Evolutionary conservation across 2,113 vertebrate genomes (phyloP).

Genomic region (Odobenus rosmarus): DNA sequence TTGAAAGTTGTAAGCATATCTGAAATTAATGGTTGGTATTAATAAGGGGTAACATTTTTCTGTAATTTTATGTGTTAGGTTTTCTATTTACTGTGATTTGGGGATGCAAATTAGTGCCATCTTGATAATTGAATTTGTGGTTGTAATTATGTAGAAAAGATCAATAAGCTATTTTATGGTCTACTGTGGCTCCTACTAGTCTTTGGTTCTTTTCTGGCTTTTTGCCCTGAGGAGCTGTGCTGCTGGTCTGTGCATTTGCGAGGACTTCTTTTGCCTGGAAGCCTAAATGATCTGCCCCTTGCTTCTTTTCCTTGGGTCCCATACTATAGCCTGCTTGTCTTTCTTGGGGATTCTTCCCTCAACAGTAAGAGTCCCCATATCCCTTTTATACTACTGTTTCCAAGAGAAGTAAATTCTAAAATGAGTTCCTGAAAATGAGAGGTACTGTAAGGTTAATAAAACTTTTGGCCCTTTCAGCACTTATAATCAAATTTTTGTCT

Average conservation of each 20-base stretch:
- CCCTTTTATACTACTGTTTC: neutral
- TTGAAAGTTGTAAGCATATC: conserved; percentile 23
- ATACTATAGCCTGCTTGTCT: neutral
- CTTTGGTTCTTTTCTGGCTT: neutral
- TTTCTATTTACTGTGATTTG: conserved; percentile 34
- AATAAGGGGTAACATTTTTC: conserved; percentile 39
- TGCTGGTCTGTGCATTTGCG: neutral
- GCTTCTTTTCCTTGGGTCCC: neutral
- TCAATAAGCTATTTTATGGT: neutral
- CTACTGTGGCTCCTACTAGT: neutral
- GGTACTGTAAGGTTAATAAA: neutral
- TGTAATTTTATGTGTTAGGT: neutral
- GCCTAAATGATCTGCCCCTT: neutral
- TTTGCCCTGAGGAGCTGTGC: conserved; percentile 25
- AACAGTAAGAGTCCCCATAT: neutral
- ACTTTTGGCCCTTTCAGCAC: neutral
- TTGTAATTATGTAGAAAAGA: neutral
- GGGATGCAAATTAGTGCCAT: conserved; percentile 10
- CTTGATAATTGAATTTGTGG: neutral
- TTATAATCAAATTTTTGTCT: conserved; percentile 1
- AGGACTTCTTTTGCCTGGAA: neutral
- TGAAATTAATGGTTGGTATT: conserved; percentile 27
- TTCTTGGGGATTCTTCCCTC: neutral
- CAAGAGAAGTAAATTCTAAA: conserved; percentile 32
- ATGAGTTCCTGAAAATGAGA: neutral